Evolutionary conservation across 2,113 vertebrate genomes (phyloP), one percentile per base, ranked within the genome.

Genomic region (Megaptera novaeangliae): DNA sequence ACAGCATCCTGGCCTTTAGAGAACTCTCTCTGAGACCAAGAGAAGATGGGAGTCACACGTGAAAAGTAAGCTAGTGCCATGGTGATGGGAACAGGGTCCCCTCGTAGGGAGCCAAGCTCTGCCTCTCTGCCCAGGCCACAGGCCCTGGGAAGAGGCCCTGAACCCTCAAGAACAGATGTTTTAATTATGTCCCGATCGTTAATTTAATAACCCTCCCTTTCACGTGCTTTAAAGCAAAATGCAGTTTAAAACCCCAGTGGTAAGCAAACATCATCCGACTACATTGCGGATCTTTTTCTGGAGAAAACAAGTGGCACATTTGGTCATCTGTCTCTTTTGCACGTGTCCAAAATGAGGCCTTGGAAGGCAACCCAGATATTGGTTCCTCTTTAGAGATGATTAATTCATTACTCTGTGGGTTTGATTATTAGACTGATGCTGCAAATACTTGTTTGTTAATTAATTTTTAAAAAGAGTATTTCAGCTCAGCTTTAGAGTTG

Each of bases 401-500:
- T 34, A 20, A 23, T 80, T 90, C 15, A 3, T 61, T 64, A 23
- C 21, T 12, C 57, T 41, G 4, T 36, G 34, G 39, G 2, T 72
- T 77, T 89, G 83, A 39, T 87, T 52, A 94, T 72, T 92, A 93
- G 6, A 74, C 3, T 87, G 63, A 80, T 31, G 31, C 2, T 72
- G 8, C 36, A 96, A 77, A 91, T 20, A 81, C 18, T 68, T 14
- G 0, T 80, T 82, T 94, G 36, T 61, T 87, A 92, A 83, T 97
- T 63, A 49, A 61, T 93, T 83, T 88, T 66, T 72, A 2, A 68
- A 84, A 83, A 71, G 39, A 52, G 8, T 59, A 13, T 55, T 88
- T 93, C 25, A 44, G 39, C 36, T 78, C 9, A 46, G 4, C 15
- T 80, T 93, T 69, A 25, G 11, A 81, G 34, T 55, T 78, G 41